Base-by-base conservation (phyloP, 2,888 invertebrate genomes). In the Liopterus haemorrhoidalis region DNA sequence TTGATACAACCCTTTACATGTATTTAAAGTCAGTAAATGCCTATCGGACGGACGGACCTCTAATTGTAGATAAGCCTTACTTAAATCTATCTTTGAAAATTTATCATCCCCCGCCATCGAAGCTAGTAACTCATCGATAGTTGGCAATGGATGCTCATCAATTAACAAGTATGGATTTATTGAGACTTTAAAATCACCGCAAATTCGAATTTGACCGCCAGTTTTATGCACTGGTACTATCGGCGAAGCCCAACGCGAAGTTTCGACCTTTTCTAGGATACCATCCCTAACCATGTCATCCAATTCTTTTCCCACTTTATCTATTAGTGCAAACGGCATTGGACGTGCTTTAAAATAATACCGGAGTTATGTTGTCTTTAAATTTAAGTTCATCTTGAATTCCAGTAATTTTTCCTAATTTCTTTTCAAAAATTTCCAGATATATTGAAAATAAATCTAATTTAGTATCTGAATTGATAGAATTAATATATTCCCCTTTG, bases 1-100 rank as follows among this genome's bases (percentile, higher is more conserved):
- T 36, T 55, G 46, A 41, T 49, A 61, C 8, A 61, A 38, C 5
- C 61, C 61, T 33, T 57, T 57, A 37, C 60, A 59, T 2, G 60
- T 61, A 36, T 46, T 59, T 28, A 63, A 49, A 1, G 60, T 63
- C 8, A 60, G 41, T 15, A 58, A 46, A 8, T 58, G 48, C 41
- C 54, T 49, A 41, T 57, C 56, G 15, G 56, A 55, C 4, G 54
- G 55, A 31, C 57, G 56, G 11, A 61, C 45, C 50, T 55, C 55
- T 11, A 61, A 41, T 41, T 64, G 60, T n/a, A n/a, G 39, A 58
- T n/a, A n/a, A n/a, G n/a, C n/a, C n/a, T n/a, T n/a, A n/a, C n/a
- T n/a, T n/a, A n/a, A n/a, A n/a, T n/a, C n/a, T n/a, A n/a, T n/a
- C n/a, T n/a, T n/a, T n/a, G n/a, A n/a, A n/a, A n/a, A n/a, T n/a